Evolutionary conservation across 2,113 vertebrate species (phyloP).

Genomic region (Eurypyga helias): DNA sequence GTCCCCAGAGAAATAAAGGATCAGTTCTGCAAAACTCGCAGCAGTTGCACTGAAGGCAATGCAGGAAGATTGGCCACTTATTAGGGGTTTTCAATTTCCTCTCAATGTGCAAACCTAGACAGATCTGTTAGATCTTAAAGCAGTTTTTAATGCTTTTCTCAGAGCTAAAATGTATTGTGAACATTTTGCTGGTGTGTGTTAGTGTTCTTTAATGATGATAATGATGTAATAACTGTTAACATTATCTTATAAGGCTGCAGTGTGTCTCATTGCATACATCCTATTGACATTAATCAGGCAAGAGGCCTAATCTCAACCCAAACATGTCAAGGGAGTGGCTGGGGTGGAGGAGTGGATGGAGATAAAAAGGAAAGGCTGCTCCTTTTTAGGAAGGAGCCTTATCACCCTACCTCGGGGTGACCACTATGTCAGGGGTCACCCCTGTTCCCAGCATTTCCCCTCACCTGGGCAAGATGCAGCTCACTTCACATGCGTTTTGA

Average conservation of each 20-base stretch:
- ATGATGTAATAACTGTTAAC: conserved; percentile 17
- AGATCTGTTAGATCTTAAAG: conserved; percentile 3
- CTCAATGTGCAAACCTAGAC: background rate
- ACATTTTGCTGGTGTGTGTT: background rate
- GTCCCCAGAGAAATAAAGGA: background rate
- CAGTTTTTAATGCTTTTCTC: conserved; percentile 17
- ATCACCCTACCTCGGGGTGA: background rate
- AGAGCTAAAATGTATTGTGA: background rate
- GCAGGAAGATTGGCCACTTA: fast-evolving
- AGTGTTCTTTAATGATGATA: conserved; percentile 19
- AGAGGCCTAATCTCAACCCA: conserved; percentile 19
- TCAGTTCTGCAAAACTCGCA: background rate
- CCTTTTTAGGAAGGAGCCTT: conserved; percentile 37
- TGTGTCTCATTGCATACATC: conserved; percentile 46
- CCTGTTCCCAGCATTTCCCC: background rate
- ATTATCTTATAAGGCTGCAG: background rate
- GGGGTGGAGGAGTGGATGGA: conserved; percentile 5
- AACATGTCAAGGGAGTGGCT: conserved; percentile 39
- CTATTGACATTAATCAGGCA: conserved; percentile 53
- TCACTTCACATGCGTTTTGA: background rate
- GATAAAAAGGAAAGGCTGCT: conserved; percentile 39
- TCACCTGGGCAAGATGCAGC: background rate
- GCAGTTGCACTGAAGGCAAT: background rate
- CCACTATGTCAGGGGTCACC: background rate
- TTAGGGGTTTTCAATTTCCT: background rate